Evolutionary conservation across 2,113 vertebrate species (phyloP), one percentile per base, ranked within the genome.

Genomic region (Neodon shergylaensis): DNA sequence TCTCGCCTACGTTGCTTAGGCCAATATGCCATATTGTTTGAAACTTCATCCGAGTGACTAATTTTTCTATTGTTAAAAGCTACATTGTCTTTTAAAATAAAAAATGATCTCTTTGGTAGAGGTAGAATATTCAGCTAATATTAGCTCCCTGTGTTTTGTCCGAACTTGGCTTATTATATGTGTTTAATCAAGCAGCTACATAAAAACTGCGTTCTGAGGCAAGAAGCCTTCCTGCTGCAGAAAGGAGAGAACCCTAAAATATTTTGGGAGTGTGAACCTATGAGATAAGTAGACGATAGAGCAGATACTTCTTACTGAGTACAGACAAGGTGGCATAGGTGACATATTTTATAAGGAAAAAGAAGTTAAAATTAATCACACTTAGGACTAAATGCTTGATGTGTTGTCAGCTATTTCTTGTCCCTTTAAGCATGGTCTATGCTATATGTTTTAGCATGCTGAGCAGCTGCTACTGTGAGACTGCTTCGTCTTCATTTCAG

Each of bases 31-130:
- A 36, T 13, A 70, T 74, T 76, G 22, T 65, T 68, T 79, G 82
- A 88, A 90, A 91, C 73, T 76, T 92, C 49, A 82, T 72, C 68
- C 74, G 31, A 21, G 44, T 87, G 81, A 85, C 47, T 91, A 39
- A 92, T 61, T 96, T 78, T 66, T 84, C 28, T 85, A 12, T 90
- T 88, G 81, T 91, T 82, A 72, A 76, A 88, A 92, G 66, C 61
- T 39, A 19, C 33, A 90, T 76, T 88, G 10, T 65, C 31, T 96
- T 96, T 92, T 73, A 88, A 39, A 82, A 88, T 81, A 68, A 92
- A 58, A 95, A 90, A 36, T 42, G 12, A 73, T 93, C 33, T 63
- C 39, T 76, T 76, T 96, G 42, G 70, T 86, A 84, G 88, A 92
- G 42, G 28, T n/a, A 79, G 49, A 22, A 74, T 61, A 76, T 87